phyloP scores from a whole-genome alignment of 2,113 vertebrate genomes.

The Pseudorhombus dupliciocellatus region DNA sequence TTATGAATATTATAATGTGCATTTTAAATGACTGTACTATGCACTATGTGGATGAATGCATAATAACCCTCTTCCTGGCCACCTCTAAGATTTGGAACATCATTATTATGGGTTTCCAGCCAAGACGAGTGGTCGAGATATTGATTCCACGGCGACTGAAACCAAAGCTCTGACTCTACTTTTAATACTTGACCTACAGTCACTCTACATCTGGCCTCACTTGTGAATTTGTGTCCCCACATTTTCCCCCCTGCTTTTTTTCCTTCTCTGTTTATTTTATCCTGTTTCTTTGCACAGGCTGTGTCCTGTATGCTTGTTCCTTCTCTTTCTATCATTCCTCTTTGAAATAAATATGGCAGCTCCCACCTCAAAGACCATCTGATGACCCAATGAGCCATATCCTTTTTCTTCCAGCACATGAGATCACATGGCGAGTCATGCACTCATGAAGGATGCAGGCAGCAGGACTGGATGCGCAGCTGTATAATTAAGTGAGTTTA shows the following conservation, averaged over 20 bases:
- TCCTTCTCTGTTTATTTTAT: slow-evolving; percentile 19
- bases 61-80: slow-evolving; percentile 17
- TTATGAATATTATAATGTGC: neutral
- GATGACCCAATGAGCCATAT: slow-evolving; percentile 33
- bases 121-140: slow-evolving; percentile 40
- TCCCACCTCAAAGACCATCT: slow-evolving; percentile 39
- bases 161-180: slow-evolving; percentile 10
- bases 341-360: slow-evolving; percentile 49
- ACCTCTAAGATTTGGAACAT: slow-evolving; percentile 21
- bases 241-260: neutral
- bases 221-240: neutral
- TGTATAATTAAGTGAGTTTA: slow-evolving; percentile 4
- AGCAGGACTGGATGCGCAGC: slow-evolving; percentile 4
- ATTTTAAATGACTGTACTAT: neutral
- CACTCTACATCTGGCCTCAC: slow-evolving; percentile 9
- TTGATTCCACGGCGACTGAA: slow-evolving; percentile 33
- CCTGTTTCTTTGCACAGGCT: slow-evolving; percentile 18
- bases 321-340: neutral
- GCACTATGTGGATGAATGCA: slow-evolving; percentile 11
- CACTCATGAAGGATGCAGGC: neutral
- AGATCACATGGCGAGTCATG: slow-evolving; percentile 8
- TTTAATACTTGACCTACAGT: slow-evolving; percentile 8
- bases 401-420: slow-evolving; percentile 46
- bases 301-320: slow-evolving; percentile 1
- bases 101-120: slow-evolving; percentile 22